phyloP scores from a whole-genome alignment of 2,888 invertebrate species.

The Trachelus tabidus region DNA sequence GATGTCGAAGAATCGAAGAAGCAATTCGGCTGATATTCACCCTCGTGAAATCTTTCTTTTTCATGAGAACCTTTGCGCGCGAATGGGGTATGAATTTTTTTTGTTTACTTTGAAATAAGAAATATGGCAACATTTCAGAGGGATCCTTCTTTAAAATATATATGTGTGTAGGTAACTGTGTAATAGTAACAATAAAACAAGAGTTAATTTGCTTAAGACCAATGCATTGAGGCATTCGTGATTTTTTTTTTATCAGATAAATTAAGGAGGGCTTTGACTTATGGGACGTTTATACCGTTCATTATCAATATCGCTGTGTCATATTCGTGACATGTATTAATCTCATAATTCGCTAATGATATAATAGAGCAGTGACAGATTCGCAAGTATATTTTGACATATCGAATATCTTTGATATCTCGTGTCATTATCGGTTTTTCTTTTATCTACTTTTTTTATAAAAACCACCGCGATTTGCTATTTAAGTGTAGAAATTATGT shows the following conservation, averaged over 20 bases:
- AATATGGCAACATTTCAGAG: conserved; percentile 52
- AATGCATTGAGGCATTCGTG: not conserved
- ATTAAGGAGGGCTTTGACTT: not conserved
- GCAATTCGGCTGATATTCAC: not conserved
- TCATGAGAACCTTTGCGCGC: not conserved
- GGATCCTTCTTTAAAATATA: not conserved
- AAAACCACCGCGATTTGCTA: not conserved
- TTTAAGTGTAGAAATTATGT: not conserved
- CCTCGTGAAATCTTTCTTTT: conserved; percentile 1
- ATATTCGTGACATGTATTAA: not conserved
- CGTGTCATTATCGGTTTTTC: not conserved
- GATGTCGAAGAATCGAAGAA: conserved; percentile 1
- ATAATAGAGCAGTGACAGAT: conserved; percentile 18
- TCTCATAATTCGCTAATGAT: conserved; percentile 9
- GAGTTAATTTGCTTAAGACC: not conserved
- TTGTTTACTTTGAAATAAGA: conserved; percentile 35
- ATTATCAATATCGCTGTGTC: not conserved
- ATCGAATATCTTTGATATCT: conserved; percentile 4
- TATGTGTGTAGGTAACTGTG: not conserved
- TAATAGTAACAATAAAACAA: not conserved
- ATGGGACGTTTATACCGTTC: not conserved
- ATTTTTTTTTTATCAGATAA: not conserved
- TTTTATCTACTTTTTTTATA: not conserved
- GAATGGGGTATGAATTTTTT: not conserved
- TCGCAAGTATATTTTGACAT: conserved; percentile 21